Evolutionary conservation across 2,797 vertebrate species (phyloP).

Genomic region (Agapornis canus): DNA sequence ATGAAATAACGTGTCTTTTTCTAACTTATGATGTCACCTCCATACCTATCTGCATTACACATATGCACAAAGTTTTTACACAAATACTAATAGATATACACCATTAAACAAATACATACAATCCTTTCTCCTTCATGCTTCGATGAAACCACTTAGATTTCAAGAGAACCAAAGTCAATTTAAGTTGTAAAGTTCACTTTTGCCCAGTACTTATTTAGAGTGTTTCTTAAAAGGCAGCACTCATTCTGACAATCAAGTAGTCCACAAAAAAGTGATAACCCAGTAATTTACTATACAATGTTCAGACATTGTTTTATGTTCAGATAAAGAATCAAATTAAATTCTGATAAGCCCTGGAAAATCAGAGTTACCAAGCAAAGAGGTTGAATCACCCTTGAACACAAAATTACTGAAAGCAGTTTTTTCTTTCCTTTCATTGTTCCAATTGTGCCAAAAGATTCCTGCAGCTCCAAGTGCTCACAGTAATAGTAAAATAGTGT

Average conservation of each 20-base stretch:
- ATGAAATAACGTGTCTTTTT: not conserved
- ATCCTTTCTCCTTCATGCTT: not conserved
- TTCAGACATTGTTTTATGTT: slow-evolving; percentile 66
- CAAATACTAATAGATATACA: not conserved
- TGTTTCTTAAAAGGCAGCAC: slow-evolving; percentile 33
- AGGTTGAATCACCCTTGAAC: slow-evolving; percentile 72
- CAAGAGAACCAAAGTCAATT: not conserved
- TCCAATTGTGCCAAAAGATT: slow-evolving; percentile 60
- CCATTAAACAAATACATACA: not conserved
- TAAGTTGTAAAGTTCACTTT: slow-evolving; percentile 47
- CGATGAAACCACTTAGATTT: not conserved
- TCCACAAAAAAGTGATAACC: slow-evolving; percentile 64
- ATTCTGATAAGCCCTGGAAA: slow-evolving; percentile 74
- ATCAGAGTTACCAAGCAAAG: slow-evolving; percentile 72
- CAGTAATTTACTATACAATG: slow-evolving; percentile 73
- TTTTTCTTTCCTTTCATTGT: slow-evolving; percentile 41
- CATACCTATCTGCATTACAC: not conserved
- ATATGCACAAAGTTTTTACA: not conserved
- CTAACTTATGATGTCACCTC: not conserved
- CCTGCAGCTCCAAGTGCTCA: slow-evolving; percentile 17
- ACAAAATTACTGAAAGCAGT: slow-evolving; percentile 59
- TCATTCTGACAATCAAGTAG: slow-evolving; percentile 60
- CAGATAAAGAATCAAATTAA: slow-evolving; percentile 79
- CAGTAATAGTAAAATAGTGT: slow-evolving; percentile 7
- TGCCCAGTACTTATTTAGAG: not conserved